Evolutionary conservation across 2,888 invertebrate species (phyloP).

Genomic region (Aphodius sticticus): DNA sequence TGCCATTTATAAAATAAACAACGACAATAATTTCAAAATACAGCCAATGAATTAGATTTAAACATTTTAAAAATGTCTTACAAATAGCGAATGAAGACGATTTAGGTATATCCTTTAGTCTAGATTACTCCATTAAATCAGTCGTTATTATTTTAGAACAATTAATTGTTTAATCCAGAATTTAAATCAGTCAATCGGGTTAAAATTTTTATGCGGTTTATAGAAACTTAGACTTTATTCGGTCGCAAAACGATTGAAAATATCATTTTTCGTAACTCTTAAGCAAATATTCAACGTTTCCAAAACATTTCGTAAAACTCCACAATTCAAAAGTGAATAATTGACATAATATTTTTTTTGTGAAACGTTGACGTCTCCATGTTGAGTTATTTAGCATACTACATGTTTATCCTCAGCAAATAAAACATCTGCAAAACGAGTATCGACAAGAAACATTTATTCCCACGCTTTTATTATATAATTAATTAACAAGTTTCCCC

Average conservation of each 20-base stretch:
- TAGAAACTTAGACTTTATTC: background rate
- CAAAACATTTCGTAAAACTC: background rate
- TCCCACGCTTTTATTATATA: background rate
- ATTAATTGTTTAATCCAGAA: background rate
- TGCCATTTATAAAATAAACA: too few species aligned
- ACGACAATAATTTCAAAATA: too few species aligned
- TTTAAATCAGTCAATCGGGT: background rate
- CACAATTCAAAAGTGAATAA: background rate
- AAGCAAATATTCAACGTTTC: background rate
- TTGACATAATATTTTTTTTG: background rate
- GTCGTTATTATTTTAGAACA: background rate
- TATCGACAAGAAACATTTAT: conserved; percentile 6
- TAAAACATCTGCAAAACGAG: background rate
- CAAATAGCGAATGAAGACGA: background rate
- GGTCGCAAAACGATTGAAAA: background rate
- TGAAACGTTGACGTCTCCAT: background rate
- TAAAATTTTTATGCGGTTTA: background rate
- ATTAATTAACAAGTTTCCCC: background rate
- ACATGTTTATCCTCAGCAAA: background rate
- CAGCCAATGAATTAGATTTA: background rate
- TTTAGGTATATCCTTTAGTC: background rate
- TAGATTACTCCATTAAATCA: background rate
- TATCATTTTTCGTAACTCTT: background rate
- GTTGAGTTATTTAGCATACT: background rate
- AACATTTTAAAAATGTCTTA: background rate